Percentiles rank a stretch among this genome's conserved stretches.
Conservation (phyloP, 2,113 vertebrate genomes). For the Antigone vipio region DNA sequence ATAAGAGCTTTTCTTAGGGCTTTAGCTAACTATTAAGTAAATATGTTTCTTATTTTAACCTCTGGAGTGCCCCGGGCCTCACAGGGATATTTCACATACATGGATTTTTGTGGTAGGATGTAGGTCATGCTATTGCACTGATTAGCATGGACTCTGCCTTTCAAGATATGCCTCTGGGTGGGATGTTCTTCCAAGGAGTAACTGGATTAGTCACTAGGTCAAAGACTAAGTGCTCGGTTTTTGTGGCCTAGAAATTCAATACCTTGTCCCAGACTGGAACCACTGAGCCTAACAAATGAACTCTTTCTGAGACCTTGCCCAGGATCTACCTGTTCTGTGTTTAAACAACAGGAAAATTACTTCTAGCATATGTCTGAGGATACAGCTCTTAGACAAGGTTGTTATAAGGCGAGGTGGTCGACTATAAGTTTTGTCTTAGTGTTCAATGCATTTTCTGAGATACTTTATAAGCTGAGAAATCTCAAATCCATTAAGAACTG, state of each 20-base stretch:
- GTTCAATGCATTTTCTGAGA: background rate
- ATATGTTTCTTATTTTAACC: slow-evolving; percentile 67
- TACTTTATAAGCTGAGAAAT: slow-evolving; percentile 3
- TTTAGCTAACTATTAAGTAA: slow-evolving; percentile 54
- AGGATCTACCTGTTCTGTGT: background rate
- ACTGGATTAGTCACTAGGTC: slow-evolving; percentile 51
- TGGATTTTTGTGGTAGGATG: slow-evolving; percentile 51
- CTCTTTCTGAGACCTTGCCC: background rate
- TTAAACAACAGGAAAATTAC: background rate
- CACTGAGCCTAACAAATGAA: background rate
- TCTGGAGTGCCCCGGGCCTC: slow-evolving; percentile 40
- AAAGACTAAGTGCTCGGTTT: slow-evolving; percentile 6
- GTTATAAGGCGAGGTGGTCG: background rate
- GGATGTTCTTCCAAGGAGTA: slow-evolving; percentile 45
- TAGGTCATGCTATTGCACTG: slow-evolving; percentile 43
- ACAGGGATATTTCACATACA: slow-evolving; percentile 1
- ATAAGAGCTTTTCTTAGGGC: slow-evolving; percentile 41
- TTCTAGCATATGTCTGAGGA: background rate
- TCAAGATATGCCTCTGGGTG: slow-evolving; percentile 38
- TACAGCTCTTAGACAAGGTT: background rate
- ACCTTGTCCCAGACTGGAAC: background rate
- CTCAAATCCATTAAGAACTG: slow-evolving; percentile 36
- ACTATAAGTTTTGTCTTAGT: background rate
- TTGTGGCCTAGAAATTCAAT: slow-evolving; percentile 8
- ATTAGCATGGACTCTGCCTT: slow-evolving; percentile 45